Base-by-base conservation (phyloP, 2,797 vertebrate genomes). In the Scarus forsteni region DNA sequence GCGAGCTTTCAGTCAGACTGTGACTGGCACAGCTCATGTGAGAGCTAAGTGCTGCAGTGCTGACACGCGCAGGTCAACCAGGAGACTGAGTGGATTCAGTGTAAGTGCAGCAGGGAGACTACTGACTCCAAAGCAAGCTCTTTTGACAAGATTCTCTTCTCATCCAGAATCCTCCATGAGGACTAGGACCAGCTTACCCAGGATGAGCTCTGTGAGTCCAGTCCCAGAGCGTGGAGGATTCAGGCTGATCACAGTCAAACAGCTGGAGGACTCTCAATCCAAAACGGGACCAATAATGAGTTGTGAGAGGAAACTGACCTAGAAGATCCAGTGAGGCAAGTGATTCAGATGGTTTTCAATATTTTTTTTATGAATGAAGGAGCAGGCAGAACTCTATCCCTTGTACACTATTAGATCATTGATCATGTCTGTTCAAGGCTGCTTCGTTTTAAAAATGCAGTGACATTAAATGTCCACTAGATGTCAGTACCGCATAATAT, bases 161-260 rank as follows among this genome's bases (percentile, higher is more conserved):
- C 0, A 73, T 11, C 0, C 8, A 1, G 51, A 60, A 9, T 39
- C 0, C 13, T 70, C 36, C 43, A 16, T 76, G 27, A 56, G 69
- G 61, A 42, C 62, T 1, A 12, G 39, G 1, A 42, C 45, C n/a
- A 42, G 51, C 3, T 68, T 19, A 1, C 59, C 60, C 60, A 60
- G 35, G 10, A 51, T 77, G 0, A 50, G 59, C 49, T 42, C 13
- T 0, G 73, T 80, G 19, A 82, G 92, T 60, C 89, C 89, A 0
- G 84, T 92, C 52, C 57, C 50, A 40, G 42, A 89, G 44, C 84
- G 83, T 13, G 48, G 72, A 0, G 74, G 68, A 10, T 87, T 96
- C 81, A 75, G 76, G 80, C 87, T 95, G 50, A 81, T 91, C 72
- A 94, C 94, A 0, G 79, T 77, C 46, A 90, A 80, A 35, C 89